Base-by-base conservation (phyloP, 2,888 invertebrate species). In the Trisateles emortualis region DNA sequence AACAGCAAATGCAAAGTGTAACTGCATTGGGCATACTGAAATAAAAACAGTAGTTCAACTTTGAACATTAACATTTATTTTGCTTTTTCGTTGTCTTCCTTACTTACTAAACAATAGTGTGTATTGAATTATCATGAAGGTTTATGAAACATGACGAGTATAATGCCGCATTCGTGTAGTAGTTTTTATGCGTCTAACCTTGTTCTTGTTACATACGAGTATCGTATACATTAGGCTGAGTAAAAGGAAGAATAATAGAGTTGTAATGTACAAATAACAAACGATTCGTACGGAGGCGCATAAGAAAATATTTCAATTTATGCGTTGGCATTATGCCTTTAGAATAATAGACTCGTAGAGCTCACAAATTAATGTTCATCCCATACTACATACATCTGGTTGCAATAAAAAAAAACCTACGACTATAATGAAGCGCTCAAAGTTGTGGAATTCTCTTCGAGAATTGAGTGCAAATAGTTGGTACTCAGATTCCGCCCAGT, bases 1-100 rank as follows among this genome's bases (percentile, higher is more conserved):
- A 60, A 71, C 71, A 69, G 68, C 62, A 54, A 63, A 76, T 74
- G 73, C 69, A 72, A 72, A 71, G 56, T 59, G 57, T 59, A 42
- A 60, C 50, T 54, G 59, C 57, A 49, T 17, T 41, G 11, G 6
- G n/a, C 10, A 16, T 8, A 33, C 4, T 46, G 11, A 22, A 46
- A 22, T 19, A 14, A 39, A 30, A 22, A 39, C 38, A 30, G 46
- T 14, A 30, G 24, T 22, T 44, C n/a, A 6, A 44, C 5, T 38
- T 9, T 17, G 13, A 4, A 3, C n/a, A 19, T 36, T n/a, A 11
- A n/a, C 4, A 10, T 38, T 5, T 19, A 19, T 4, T 19, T 26
- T 26, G 19, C 5, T 19, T 19, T 2, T 5, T 26, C 5, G 5
- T 26, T 26, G 9, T 26, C 8, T 26, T 8, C 8, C 22, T 3